Evolutionary conservation across 2,113 vertebrate genomes (phyloP).

Genomic region (Pangasianodon hypophthalmus): DNA sequence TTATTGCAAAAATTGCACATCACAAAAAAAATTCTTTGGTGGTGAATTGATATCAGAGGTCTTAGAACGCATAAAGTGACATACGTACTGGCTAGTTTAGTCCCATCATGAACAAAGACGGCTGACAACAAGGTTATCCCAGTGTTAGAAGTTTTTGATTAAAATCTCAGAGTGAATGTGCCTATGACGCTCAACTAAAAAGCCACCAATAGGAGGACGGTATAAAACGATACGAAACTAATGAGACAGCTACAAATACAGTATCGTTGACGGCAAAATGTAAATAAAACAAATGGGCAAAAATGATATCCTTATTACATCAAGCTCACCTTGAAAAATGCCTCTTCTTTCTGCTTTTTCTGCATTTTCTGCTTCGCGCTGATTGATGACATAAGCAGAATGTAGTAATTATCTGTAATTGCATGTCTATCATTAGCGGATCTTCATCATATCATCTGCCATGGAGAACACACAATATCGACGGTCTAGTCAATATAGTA

Average conservation of each 20-base stretch:
- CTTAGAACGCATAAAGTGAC: not conserved
- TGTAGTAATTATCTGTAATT: too few relatives aligned
- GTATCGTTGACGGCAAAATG: not conserved
- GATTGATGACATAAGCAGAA: too few relatives aligned
- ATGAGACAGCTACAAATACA: not conserved
- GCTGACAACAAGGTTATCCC: not conserved
- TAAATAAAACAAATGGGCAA: not conserved
- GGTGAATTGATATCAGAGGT: not conserved
- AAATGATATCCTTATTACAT: not conserved
- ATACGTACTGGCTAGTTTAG: not conserved
- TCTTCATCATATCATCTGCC: too few relatives aligned
- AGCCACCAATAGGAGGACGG: too few relatives aligned
- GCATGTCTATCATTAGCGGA: too few relatives aligned
- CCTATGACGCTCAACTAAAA: too few relatives aligned
- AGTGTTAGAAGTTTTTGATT: not conserved
- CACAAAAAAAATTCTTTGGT: not conserved
- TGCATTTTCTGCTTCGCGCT: too few relatives aligned
- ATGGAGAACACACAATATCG: too few relatives aligned
- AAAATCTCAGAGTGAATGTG: not conserved
- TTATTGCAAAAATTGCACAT: not conserved
- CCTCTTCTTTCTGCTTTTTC: too few relatives aligned
- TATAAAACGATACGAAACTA: not conserved
- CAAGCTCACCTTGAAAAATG: not conserved
- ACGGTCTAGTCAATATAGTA: too few relatives aligned
- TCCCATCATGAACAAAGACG: not conserved